These are phyloP conservation scores for Rhadinocentrus ornatus DNA, from an alignment of 2,797 vertebrate genomes.

Conservation along the genomic window DNA sequence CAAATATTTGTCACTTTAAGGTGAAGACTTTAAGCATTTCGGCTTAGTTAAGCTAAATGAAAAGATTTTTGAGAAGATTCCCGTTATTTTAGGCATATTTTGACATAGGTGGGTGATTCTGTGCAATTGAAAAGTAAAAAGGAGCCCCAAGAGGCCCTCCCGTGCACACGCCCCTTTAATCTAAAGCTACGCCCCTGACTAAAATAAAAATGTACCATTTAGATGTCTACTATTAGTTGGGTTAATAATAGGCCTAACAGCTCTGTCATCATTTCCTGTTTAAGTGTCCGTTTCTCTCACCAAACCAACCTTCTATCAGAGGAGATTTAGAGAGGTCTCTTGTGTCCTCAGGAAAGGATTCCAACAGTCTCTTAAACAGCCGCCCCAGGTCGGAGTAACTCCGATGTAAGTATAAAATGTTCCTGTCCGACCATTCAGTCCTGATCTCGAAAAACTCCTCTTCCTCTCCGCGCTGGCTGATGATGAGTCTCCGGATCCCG, in stretches of 20 bases:
- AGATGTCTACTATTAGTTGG: no score
- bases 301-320: slow-evolving; percentile 88
- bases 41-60: background rate
- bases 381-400: slow-evolving; percentile 92
- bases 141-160: background rate
- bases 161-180: background rate
- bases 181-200: slow-evolving; percentile 14
- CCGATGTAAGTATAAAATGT: slow-evolving; percentile 93
- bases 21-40: background rate
- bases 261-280: background rate
- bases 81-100: no score
- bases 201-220: background rate
- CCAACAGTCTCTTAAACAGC: slow-evolving; percentile 88
- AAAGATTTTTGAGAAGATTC: background rate
- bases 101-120: no score
- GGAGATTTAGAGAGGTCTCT: slow-evolving; percentile 87
- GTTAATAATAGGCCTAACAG: background rate
- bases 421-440: slow-evolving; percentile 98
- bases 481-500: slow-evolving; percentile 92
- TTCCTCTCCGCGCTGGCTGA: slow-evolving; percentile 91
- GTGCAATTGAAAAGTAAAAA: background rate
- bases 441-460: slow-evolving; percentile 97
- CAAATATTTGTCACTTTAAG: no score
- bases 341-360: slow-evolving; percentile 93
- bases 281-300: background rate